Evolutionary conservation across 1,140 invertebrate genomes (phyloP).

Genomic region (Drosophila azteca): DNA sequence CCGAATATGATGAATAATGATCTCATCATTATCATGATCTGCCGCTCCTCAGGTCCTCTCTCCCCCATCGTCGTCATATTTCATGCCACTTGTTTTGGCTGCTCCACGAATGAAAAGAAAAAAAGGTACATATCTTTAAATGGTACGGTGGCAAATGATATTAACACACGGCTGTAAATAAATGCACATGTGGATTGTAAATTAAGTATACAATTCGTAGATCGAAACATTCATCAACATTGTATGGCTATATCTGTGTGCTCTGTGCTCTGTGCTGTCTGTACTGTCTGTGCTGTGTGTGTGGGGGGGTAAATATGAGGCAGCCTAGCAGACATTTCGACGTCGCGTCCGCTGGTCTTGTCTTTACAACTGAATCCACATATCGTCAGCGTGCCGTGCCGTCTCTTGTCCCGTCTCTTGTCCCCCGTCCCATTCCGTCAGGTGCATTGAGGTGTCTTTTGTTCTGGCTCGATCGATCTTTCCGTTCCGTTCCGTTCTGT

Average conservation of each 20-base stretch:
- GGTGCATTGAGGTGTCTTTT: conserved; percentile 65
- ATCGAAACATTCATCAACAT: conserved; percentile 23
- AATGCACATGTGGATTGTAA: conserved; percentile 71
- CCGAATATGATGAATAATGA: conserved; percentile 48
- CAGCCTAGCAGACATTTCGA: conserved; percentile 64
- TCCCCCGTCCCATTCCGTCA: conserved; percentile 18
- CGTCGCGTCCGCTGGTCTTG: conserved; percentile 28
- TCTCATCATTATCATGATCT: conserved; percentile 15
- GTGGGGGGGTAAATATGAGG: conserved; percentile 38
- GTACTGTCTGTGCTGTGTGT: too few relatives aligned
- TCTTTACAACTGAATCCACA: conserved; percentile 76
- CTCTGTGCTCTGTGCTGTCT: too few relatives aligned
- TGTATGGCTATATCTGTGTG: conserved; percentile 1
- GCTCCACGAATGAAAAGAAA: conserved; percentile 19
- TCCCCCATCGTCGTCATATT: conserved; percentile 37
- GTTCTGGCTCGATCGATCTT: conserved; percentile 63
- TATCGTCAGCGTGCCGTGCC: conserved; percentile 16
- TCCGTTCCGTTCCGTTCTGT: conserved; percentile 47
- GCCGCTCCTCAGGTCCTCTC: not conserved
- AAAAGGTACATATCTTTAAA: conserved; percentile 45
- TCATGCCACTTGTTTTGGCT: conserved; percentile 35
- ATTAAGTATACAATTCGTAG: conserved; percentile 64
- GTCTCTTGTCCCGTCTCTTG: not conserved
- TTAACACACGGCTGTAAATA: conserved; percentile 62
- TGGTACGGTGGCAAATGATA: conserved; percentile 61